A percentile compares a stretch with the other conserved stretches of the same genome.
These are phyloP conservation scores for Lates calcarifer DNA, from an alignment of 2,113 vertebrate genomes.

Conservation along the genomic window DNA sequence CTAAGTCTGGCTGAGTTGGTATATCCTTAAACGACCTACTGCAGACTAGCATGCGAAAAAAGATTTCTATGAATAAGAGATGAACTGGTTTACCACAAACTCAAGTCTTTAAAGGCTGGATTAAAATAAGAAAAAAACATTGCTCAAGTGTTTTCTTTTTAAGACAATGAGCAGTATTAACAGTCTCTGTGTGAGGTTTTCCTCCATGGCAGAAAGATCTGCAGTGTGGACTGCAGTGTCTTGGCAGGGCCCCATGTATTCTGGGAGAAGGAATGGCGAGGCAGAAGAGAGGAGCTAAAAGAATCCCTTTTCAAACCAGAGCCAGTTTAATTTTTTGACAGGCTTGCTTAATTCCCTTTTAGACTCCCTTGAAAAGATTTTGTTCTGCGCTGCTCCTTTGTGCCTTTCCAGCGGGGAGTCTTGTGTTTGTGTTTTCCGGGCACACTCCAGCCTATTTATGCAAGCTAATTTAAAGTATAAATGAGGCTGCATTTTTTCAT, in stretches of 20 bases:
- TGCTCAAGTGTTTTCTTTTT: not conserved
- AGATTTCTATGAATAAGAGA: not conserved
- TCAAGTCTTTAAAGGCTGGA: not conserved
- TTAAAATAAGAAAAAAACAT: not conserved
- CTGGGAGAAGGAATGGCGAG: conserved; percentile 54
- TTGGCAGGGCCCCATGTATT: conserved; percentile 66
- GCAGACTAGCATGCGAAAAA: not conserved
- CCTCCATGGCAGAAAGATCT: conserved; percentile 58
- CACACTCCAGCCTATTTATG: conserved; percentile 75
- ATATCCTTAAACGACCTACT: not conserved
- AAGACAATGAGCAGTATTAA: conserved; percentile 44
- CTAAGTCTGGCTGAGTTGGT: not conserved
- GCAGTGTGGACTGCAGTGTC: conserved; percentile 65
- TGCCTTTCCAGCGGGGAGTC: conserved; percentile 69
- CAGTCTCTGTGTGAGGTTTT: conserved; percentile 55
- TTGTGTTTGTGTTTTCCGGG: conserved; percentile 71
- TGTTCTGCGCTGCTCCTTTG: conserved; percentile 72
- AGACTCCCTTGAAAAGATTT: conserved; percentile 76
- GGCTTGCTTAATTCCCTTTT: conserved; percentile 79
- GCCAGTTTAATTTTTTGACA: conserved; percentile 80
- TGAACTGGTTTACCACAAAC: not conserved
- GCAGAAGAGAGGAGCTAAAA: conserved; percentile 68
- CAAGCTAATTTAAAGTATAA: conserved; percentile 76
- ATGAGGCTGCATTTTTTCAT: conserved; percentile 65
- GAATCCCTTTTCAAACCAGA: conserved; percentile 69